Evolutionary conservation across 2,888 invertebrate species (phyloP), one percentile per base, ranked within the genome.

Genomic region (Agrotis exclamationis): DNA sequence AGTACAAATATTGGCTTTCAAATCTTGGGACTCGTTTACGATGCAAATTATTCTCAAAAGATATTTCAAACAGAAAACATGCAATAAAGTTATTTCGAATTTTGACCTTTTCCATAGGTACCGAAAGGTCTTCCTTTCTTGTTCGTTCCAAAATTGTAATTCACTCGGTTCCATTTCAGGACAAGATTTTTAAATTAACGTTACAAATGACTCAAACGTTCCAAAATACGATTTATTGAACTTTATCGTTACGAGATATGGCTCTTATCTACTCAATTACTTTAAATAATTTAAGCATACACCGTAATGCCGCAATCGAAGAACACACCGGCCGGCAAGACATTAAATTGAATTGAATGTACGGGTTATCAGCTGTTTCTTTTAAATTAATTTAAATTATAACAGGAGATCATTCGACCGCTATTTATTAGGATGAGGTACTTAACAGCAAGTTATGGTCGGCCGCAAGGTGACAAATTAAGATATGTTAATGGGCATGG

Each of bases 191-290:
- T 85, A 87, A 90, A 90, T 92, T 90, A 90, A 88, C 79, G 65
- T 83, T 80, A 90, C 85, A 83, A 87, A 87, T 85, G 82, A 87
- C 82, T 82, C 72, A 84, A 87, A 88, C 85, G 83, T 82, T 83
- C 82, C 73, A 83, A 87, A 85, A 84, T 84, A 87, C 85, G 84
- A 92, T 90, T 91, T 91, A 91, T 90, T 87, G 79, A 70, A 81
- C 82, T 83, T 89, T 91, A 91, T 89, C 90, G 73, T 85, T 73
- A 66, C 77, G 84, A 89, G 88, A 89, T 91, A 88, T 86, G 74
- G 70, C 74, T 79, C 87, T 91, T 93, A 94, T 94, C 93, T 89
- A 86, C 86, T 78, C 90, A 92, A 93, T 93, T 93, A 92, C 90
- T 90, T 93, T 89, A 87, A 91, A 92, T 91, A 90, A 92, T 89